phyloP scores from a whole-genome alignment of 2,888 invertebrate species.

The Drosophila diplacantha region DNA sequence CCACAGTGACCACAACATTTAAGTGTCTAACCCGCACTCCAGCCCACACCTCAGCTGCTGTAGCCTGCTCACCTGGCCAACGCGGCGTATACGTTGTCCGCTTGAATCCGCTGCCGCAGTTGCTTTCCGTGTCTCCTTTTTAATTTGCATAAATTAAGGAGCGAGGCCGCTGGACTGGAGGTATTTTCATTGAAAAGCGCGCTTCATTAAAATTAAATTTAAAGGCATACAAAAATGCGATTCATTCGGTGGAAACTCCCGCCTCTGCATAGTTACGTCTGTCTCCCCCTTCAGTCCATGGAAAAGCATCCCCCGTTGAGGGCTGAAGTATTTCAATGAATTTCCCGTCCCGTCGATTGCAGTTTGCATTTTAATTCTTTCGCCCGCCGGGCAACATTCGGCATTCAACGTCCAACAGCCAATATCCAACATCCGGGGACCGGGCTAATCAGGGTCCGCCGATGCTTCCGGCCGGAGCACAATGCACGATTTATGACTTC shows the following conservation, averaged over 20 bases:
- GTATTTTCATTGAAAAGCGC: constrained; percentile 30
- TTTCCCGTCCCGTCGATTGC: constrained; percentile 13
- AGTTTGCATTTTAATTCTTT: constrained; percentile 29
- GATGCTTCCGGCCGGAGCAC: constrained; percentile 21
- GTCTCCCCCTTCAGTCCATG: neutral
- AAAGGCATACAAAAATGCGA: constrained; percentile 22
- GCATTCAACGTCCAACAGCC: constrained; percentile 10
- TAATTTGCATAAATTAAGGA: constrained; percentile 65
- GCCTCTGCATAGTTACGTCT: constrained; percentile 2
- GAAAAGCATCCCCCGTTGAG: constrained; percentile 7
- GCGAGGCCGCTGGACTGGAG: neutral
- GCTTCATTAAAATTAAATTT: constrained; percentile 62
- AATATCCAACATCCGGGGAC: constrained; percentile 28
- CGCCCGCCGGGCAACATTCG: constrained; percentile 8
- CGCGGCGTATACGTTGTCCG: constrained; percentile 51
- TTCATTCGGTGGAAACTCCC: constrained; percentile 41
- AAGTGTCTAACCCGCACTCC: constrained; percentile 39
- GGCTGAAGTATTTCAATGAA: constrained; percentile 18
- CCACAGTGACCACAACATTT: constrained; percentile 42
- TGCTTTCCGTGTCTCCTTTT: constrained; percentile 40
- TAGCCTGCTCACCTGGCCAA: constrained; percentile 46
- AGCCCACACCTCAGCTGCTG: constrained; percentile 4
- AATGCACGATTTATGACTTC: constrained; percentile 22
- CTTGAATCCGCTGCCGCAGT: constrained; percentile 37
- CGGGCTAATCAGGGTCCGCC: constrained; percentile 23